Percentiles rank a stretch among this genome's conserved stretches.
These are phyloP conservation scores for Eumerus sabulonum DNA, from an alignment of 2,888 invertebrate species.

Conservation along the genomic window DNA sequence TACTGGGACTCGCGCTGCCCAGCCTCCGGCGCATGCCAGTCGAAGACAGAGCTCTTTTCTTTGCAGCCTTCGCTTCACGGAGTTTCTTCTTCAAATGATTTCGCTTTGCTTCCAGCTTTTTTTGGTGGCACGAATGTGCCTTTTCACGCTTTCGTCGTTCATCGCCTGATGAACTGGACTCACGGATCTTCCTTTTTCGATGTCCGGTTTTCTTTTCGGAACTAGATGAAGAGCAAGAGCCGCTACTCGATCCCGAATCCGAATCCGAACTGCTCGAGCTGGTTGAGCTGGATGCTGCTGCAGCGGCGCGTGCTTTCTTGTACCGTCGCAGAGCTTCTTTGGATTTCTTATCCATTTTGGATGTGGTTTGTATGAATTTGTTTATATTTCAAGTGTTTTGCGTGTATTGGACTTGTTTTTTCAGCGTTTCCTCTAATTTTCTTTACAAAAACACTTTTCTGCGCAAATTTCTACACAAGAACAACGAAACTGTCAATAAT, in stretches of 20 bases:
- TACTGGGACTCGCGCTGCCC: slow-evolving; percentile 75
- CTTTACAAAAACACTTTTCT: not conserved
- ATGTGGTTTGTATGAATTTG: not conserved
- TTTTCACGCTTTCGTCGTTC: slow-evolving; percentile 77
- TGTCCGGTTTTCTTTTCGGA: slow-evolving; percentile 72
- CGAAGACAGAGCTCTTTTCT: slow-evolving; percentile 73
- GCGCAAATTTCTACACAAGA: slow-evolving; percentile 3
- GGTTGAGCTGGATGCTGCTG: slow-evolving; percentile 76
- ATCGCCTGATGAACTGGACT: slow-evolving; percentile 83
- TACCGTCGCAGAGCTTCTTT: slow-evolving; percentile 77
- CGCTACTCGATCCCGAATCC: slow-evolving; percentile 75
- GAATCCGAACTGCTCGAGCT: slow-evolving; percentile 74
- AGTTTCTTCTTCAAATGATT: slow-evolving; percentile 77
- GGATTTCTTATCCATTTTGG: slow-evolving; percentile 77
- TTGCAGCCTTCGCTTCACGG: slow-evolving; percentile 77
- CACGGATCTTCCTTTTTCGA: slow-evolving; percentile 81
- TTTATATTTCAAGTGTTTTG: not conserved
- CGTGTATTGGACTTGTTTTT: not conserved
- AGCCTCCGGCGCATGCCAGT: slow-evolving; percentile 73
- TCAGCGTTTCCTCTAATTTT: not conserved
- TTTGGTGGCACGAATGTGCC: slow-evolving; percentile 76
- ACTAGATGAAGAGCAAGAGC: slow-evolving; percentile 75
- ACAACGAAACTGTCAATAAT: not conserved
- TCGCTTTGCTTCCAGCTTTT: slow-evolving; percentile 77
- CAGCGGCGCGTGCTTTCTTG: slow-evolving; percentile 75